These are phyloP conservation scores for Tetragonisca angustula DNA, from an alignment of 2,888 invertebrate genomes.

Conservation along the genomic window DNA sequence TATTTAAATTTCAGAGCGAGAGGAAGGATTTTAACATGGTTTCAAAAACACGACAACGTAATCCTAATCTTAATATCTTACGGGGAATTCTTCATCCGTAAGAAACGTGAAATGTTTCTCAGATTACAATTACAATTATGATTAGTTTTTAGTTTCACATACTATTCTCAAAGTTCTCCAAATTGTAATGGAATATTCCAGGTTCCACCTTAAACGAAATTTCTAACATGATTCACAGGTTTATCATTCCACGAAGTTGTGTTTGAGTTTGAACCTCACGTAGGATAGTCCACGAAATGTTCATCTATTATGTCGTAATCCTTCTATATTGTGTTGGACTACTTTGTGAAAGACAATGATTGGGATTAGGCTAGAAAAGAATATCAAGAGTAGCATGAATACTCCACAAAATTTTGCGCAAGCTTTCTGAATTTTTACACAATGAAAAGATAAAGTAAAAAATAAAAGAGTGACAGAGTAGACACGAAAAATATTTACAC, in stretches of 20 bases:
- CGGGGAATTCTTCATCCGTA: neutral
- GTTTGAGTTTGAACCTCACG: conserved; percentile 23
- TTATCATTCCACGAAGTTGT: neutral
- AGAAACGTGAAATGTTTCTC: neutral
- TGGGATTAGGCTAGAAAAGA: neutral
- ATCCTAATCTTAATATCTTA: neutral
- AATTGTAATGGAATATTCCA: no score
- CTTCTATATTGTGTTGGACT: neutral
- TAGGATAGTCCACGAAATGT: neutral
- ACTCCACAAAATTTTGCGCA: neutral
- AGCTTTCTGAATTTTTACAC: neutral
- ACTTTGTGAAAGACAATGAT: neutral
- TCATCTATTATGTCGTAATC: conserved; percentile 22
- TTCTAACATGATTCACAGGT: neutral
- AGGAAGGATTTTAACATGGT: neutral
- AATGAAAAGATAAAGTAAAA: neutral
- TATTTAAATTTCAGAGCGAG: neutral
- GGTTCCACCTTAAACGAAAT: neutral
- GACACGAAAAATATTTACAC: neutral
- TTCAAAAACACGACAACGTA: neutral
- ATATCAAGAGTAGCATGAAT: neutral
- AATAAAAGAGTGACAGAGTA: neutral
- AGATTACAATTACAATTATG: neutral
- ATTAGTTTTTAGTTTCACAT: no score
- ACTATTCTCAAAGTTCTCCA: no score